Evolutionary conservation across 2,888 invertebrate species (phyloP).

Genomic region (Ormia ochracea): DNA sequence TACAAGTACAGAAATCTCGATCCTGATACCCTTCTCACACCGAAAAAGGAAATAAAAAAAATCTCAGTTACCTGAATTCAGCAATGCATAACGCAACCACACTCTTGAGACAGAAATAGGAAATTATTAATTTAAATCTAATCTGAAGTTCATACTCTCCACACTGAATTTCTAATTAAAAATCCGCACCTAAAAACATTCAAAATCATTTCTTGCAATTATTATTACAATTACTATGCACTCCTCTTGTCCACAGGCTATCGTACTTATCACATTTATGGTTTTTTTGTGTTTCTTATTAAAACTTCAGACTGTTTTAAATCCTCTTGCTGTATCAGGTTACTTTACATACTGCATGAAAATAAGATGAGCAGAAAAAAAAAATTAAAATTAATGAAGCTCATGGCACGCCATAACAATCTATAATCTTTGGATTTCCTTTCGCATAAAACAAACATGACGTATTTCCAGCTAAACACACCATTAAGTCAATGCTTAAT

Average conservation of each 20-base stretch:
- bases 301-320: neutral
- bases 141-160: no score
- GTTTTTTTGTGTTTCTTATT: no score
- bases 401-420: neutral
- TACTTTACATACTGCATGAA: neutral
- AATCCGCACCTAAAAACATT: no score
- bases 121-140: no score
- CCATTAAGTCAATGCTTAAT: constrained; percentile 24
- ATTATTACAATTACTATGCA: no score
- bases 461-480: constrained; percentile 21
- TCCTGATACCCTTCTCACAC: neutral
- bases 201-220: no score
- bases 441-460: constrained; percentile 11
- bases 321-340: neutral
- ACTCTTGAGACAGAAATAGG: no score
- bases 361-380: no score
- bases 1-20: neutral
- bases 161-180: no score
- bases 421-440: neutral
- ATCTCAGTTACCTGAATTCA: neutral
- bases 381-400: neutral
- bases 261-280: no score
- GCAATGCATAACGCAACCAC: no score
- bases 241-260: no score
- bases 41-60: neutral